A percentile compares a stretch with the other conserved stretches of the same genome.
Conservation (phyloP, 2,113 vertebrate species). For the Crotophaga sulcirostris region DNA sequence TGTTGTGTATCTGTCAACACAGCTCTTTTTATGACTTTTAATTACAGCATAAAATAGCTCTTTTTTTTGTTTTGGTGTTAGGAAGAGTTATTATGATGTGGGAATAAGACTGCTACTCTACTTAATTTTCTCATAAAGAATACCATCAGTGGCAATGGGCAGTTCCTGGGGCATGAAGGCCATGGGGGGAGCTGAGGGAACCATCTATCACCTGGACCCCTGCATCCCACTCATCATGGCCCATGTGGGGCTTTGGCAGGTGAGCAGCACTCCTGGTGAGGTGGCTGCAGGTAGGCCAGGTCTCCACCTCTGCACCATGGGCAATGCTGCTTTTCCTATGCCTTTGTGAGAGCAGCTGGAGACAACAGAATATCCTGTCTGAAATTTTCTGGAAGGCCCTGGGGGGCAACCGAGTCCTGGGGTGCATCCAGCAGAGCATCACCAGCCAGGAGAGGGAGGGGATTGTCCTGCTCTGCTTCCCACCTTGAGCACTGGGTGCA, state of each 20-base stretch:
- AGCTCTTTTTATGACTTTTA: not conserved
- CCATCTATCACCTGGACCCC: not conserved
- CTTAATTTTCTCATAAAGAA: not conserved
- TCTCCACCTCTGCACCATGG: not conserved
- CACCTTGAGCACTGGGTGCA: no score
- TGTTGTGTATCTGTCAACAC: not conserved
- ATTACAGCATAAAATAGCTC: not conserved
- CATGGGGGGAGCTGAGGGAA: not conserved
- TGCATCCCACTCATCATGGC: rapidly evolving
- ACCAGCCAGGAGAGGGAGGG: no score
- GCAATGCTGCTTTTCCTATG: not conserved
- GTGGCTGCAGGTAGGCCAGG: not conserved
- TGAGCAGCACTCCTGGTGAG: not conserved
- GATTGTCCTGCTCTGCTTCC: no score
- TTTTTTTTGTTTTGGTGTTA: not conserved
- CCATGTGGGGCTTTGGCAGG: rapidly evolving
- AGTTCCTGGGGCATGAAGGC: not conserved
- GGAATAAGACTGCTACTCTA: not conserved
- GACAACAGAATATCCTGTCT: not conserved
- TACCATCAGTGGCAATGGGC: not conserved
- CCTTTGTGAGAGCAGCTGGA: not conserved
- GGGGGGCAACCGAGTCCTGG: no score
- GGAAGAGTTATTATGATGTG: not conserved
- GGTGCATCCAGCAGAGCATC: no score
- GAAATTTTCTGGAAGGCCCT: not conserved